These are phyloP conservation scores for Microtus montanus DNA, from an alignment of 2,113 vertebrate species.

Conservation along the genomic window DNA sequence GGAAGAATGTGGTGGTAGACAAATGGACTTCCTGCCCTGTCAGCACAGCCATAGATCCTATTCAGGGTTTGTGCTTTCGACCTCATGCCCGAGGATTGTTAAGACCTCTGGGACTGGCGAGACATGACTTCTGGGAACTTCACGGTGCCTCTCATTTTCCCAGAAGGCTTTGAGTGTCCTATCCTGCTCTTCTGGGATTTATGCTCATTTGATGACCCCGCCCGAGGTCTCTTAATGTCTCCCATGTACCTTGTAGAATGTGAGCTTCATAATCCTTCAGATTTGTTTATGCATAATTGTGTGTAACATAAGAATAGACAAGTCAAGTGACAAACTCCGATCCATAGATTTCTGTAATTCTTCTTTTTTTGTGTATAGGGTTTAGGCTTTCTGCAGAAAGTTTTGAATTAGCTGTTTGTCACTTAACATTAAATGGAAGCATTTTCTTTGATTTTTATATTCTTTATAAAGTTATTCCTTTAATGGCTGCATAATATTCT, in stretches of 20 bases:
- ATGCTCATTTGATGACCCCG: neutral
- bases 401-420: neutral
- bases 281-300: neutral
- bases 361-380: neutral
- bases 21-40: neutral
- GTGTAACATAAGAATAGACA: neutral
- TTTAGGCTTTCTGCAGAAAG: neutral
- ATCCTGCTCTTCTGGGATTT: neutral
- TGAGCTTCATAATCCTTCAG: neutral
- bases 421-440: neutral
- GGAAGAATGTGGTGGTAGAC: neutral
- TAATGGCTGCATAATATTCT: neutral
- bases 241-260: too few relatives aligned
- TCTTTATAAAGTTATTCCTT: neutral
- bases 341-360: neutral
- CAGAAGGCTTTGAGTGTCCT: neutral
- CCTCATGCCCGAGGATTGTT: neutral
- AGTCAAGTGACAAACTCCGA: neutral
- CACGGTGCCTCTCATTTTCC: neutral
- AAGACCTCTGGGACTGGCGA: neutral
- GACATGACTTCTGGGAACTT: neutral
- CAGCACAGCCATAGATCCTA: neutral
- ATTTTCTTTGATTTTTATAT: neutral
- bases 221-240: neutral
- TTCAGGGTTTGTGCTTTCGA: neutral